phyloP scores from a whole-genome alignment of 2,797 vertebrate genomes.

The Pampus argenteus region DNA sequence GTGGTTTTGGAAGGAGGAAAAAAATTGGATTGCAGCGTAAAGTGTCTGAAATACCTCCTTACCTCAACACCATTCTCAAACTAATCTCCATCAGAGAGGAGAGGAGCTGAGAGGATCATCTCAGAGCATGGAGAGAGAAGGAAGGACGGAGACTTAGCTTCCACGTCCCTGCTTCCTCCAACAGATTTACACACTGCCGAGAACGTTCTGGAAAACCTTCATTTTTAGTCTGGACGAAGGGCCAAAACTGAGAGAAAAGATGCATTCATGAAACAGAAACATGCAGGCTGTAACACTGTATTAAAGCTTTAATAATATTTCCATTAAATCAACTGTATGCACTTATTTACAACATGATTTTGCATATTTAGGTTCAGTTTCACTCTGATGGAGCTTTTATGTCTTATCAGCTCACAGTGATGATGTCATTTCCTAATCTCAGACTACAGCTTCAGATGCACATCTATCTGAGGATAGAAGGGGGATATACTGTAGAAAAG shows the following conservation, averaged over 20 bases:
- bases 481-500: slow-evolving; percentile 27
- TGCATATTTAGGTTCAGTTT: too few relatives aligned
- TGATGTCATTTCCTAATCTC: slow-evolving; percentile 44
- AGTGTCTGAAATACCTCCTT: slow-evolving; percentile 23
- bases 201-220: too few relatives aligned
- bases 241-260: too few relatives aligned
- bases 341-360: too few relatives aligned
- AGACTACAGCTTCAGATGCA: slow-evolving; percentile 33
- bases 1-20: background rate
- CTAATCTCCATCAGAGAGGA: slow-evolving; percentile 48
- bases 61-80: slow-evolving; percentile 28
- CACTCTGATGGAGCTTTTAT: slow-evolving; percentile 34
- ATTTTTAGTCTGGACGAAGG: too few relatives aligned
- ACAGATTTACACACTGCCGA: too few relatives aligned
- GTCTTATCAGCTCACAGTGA: slow-evolving; percentile 19
- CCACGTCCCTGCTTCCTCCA: slow-evolving; percentile 15
- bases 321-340: too few relatives aligned
- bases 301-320: too few relatives aligned
- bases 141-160: slow-evolving; percentile 37
- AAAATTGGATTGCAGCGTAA: slow-evolving; percentile 17
- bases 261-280: too few relatives aligned
- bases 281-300: background rate
- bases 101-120: slow-evolving; percentile 31
- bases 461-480: slow-evolving; percentile 41
- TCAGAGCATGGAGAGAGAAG: slow-evolving; percentile 30